Base-by-base conservation (phyloP, 2,797 vertebrate species). In the Myotis pilosus region DNA sequence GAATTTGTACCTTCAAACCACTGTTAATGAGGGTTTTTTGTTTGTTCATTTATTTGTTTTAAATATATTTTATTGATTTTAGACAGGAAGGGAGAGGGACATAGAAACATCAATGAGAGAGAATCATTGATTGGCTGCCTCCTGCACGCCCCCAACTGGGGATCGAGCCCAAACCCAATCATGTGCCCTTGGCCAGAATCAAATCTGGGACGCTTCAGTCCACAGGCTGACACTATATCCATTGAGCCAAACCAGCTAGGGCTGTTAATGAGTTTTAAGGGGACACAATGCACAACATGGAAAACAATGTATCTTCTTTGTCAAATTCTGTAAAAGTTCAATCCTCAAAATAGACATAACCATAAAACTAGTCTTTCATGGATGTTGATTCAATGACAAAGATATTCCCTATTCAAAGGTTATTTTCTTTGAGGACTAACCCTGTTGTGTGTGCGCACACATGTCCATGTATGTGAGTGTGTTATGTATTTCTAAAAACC, bases 371-470 rank as follows among this genome's bases (percentile, higher is more conserved):
- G 81, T 87, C 38, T 91, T 91, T 95, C 64, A 22, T 81, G n/a
- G 91, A 79, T 89, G 0, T 88, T 96, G 88, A 88, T 91, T 84
- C 33, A 92, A 93, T 79, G 47, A 87, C 47, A 74, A 95, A 87
- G 78, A 94, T 4, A 62, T 60, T 84, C 0, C 25, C 55, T 85
- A 20, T 94, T 86, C 11, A 88, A 88, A 91, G 71, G 10, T 28
- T 79, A 28, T 80, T 8, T 49, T 94, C 9, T 96, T 96, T 81
- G 16, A 92, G 47, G 2, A 94, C 30, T 87, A 80, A 2, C n/a
- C 15, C 69, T 60, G 28, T 36, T 41, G 66, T 92, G 22, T 47
- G 16, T 60, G 4, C 30, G 10, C 10, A 6, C 28, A 30, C 55
- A 53, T 1, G 20, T 9, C 78, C 53, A 51, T 17, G 28, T 41